Conservation (phyloP, 2,113 vertebrate species). For the Euleptes europaea region DNA sequence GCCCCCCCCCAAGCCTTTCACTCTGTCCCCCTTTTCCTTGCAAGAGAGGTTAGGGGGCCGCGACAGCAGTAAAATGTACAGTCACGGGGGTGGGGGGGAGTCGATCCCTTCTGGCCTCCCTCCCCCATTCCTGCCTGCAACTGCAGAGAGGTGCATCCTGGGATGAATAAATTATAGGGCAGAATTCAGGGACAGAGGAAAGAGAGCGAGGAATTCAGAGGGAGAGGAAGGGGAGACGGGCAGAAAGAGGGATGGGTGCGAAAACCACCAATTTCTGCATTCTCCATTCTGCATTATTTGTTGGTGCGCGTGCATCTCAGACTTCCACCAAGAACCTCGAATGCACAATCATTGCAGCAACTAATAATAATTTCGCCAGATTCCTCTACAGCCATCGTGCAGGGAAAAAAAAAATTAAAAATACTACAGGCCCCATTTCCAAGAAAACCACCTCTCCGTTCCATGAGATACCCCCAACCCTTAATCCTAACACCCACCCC, state of each 20-base stretch:
- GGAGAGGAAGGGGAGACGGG: background rate
- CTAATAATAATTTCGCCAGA: background rate
- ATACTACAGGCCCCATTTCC: background rate
- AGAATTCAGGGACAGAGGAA: slow-evolving; percentile 10
- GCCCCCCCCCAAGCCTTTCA: background rate
- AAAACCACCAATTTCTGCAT: background rate
- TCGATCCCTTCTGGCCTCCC: background rate
- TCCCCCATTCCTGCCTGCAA: slow-evolving; percentile 30
- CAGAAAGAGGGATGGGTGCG: background rate
- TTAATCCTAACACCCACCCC: background rate
- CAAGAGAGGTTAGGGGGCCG: background rate
- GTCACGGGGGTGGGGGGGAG: background rate
- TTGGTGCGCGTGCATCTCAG: too few relatives aligned
- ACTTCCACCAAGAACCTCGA: background rate
- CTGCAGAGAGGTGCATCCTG: slow-evolving; percentile 36
- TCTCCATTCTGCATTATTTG: background rate
- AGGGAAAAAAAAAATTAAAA: background rate
- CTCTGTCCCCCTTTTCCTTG: too few relatives aligned
- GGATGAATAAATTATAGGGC: slow-evolving; percentile 38
- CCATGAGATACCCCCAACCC: background rate
- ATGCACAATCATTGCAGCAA: background rate
- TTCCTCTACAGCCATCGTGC: background rate
- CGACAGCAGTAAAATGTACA: slow-evolving; percentile 16
- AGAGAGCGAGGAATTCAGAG: background rate
- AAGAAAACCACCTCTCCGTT: background rate